phyloP scores from a whole-genome alignment of 2,113 vertebrate genomes.

The Tragelaphus strepsiceros region DNA sequence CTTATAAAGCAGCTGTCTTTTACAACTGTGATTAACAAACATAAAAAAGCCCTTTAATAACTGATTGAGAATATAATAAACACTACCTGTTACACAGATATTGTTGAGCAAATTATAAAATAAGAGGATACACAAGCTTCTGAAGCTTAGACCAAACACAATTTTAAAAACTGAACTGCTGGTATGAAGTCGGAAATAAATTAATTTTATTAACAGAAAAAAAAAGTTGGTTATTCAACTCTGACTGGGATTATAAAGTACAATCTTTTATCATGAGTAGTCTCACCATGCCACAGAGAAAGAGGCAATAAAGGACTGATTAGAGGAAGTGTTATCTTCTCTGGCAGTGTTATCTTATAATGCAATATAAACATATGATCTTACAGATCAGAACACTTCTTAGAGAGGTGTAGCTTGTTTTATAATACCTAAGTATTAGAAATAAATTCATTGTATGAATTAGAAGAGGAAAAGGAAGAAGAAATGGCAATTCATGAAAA shows the following conservation, averaged over 20 bases:
- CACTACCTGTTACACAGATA: not conserved
- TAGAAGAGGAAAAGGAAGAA: not conserved
- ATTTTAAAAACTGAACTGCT: slow-evolving; percentile 14
- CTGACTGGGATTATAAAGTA: not conserved
- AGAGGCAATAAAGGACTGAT: not conserved
- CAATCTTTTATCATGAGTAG: not conserved
- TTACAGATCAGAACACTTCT: not conserved
- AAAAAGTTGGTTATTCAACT: not conserved
- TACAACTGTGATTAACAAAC: not conserved
- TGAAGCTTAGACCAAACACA: not conserved
- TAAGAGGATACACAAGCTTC: not conserved
- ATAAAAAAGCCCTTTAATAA: slow-evolving; percentile 31
- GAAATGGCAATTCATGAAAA: not conserved
- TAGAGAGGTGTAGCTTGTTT: not conserved
- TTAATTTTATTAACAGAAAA: slow-evolving; percentile 60
- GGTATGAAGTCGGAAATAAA: slow-evolving; percentile 34
- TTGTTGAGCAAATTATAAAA: not conserved
- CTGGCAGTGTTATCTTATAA: not conserved
- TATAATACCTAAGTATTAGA: not conserved
- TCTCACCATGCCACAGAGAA: not conserved
- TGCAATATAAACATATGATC: not conserved
- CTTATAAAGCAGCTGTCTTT: not conserved
- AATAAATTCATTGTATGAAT: not conserved
- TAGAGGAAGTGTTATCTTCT: not conserved
- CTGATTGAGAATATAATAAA: not conserved